A percentile compares a stretch with the other conserved stretches of the same genome.
phyloP scores from a whole-genome alignment of 2,797 vertebrate genomes.

The Lithobates pipiens region DNA sequence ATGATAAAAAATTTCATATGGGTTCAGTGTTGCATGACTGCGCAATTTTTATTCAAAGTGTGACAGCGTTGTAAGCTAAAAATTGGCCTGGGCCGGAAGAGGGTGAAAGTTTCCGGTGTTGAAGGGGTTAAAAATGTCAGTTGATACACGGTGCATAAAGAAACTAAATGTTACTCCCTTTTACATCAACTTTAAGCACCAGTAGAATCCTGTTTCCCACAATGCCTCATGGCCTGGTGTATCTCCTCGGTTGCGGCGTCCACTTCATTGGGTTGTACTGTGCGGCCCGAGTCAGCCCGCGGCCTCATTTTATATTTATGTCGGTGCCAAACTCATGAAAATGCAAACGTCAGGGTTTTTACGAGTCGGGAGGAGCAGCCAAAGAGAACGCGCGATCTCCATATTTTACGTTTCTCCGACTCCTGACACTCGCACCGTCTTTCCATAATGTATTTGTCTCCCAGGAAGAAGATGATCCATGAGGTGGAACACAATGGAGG shows the following conservation, averaged over 20 bases:
- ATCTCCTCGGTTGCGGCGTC: background rate
- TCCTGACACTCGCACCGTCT: conserved; percentile 11
- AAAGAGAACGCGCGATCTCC: conserved; percentile 1
- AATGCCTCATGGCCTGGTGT: too few species aligned
- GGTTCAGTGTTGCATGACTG: too few species aligned
- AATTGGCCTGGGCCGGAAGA: too few species aligned
- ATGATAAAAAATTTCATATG: too few species aligned
- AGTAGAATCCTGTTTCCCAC: too few species aligned
- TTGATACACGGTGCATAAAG: too few species aligned
- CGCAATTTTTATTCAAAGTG: too few species aligned
- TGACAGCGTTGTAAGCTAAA: too few species aligned
- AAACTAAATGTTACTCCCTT: too few species aligned
- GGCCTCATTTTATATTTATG: conserved; percentile 5
- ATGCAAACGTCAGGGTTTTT: conserved; percentile 16
- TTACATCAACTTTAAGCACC: too few species aligned
- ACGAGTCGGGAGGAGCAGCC: background rate
- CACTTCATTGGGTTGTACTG: background rate
- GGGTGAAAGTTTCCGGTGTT: too few species aligned
- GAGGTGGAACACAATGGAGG: conserved; percentile 5
- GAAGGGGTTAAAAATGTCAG: too few species aligned
- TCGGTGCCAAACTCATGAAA: conserved; percentile 33
- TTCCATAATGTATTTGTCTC: conserved; percentile 23
- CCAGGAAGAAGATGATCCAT: conserved; percentile 27
- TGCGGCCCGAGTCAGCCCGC: background rate
- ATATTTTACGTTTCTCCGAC: conserved; percentile 27